Conservation (phyloP, 2,113 vertebrate genomes). For the Brienomyrus brachyistius region DNA sequence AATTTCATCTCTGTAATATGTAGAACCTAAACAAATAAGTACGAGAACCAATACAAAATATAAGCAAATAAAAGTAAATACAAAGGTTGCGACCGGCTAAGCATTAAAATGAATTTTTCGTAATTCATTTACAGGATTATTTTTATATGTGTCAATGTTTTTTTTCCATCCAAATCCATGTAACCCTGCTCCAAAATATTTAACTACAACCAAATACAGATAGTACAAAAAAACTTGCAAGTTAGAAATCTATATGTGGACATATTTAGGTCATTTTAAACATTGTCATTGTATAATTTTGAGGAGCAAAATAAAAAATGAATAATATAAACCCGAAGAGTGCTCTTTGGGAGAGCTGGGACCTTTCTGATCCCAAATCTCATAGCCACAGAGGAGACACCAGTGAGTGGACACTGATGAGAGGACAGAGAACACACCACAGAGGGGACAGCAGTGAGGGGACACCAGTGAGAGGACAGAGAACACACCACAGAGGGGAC, state of each 20-base stretch:
- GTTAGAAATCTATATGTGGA: background rate
- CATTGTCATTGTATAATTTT: background rate
- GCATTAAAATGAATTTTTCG: background rate
- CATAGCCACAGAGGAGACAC: background rate
- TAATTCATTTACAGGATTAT: background rate
- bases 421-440: background rate
- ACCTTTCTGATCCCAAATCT: background rate
- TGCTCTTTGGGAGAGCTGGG: background rate
- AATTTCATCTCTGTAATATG: background rate
- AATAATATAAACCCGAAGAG: background rate
- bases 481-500: too few species aligned
- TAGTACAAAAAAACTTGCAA: background rate
- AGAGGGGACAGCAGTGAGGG: background rate
- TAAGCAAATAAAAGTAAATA: background rate
- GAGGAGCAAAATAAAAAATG: background rate
- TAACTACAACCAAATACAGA: background rate
- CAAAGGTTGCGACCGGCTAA: background rate
- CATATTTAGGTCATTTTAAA: background rate
- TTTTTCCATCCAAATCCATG: background rate
- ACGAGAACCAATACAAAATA: background rate
- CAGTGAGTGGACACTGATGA: background rate
- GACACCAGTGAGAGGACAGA: too few species aligned
- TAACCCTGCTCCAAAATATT: background rate
- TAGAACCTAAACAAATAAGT: background rate
- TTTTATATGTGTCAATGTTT: background rate